Evolutionary conservation across 2,113 vertebrate species (phyloP), one percentile per base, ranked within the genome.

Genomic region (Benitochromis conjunctus): DNA sequence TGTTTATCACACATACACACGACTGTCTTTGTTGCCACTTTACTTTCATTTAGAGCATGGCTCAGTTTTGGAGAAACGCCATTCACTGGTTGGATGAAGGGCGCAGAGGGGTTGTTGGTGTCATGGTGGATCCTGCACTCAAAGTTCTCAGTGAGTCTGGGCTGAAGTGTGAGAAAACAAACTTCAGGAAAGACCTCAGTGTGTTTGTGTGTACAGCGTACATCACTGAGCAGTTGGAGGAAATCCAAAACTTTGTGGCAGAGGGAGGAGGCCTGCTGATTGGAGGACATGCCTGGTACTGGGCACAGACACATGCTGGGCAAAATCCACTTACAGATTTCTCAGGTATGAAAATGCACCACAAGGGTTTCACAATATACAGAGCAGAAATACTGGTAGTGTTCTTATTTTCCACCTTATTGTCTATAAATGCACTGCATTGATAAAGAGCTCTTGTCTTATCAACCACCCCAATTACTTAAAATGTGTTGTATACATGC

Each of bases 241-340:
- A 94, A 36, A 94, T 97, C 16, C 93, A 91, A 38, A 79, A 96
- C 9, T 97, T 97, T 90, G 97, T 97, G 34, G 96, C 96, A 1
- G 97, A 97, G 88, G 97, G 97, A 3, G 96, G 97, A 11, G 97
- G 97, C 4, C 93, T 98, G 82, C 90, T 98, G 71, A 96, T 97
- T 1, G 97, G 96, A 16, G 97, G 97, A 3, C 97, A 97, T 9
- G 93, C 96, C 89, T 97, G 97, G 97, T 91, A 86, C 71, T 98
- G 97, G 97, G 94, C 96, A 6, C 94, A 95, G 11, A 79, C 86
- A 11, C 87, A 97, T 60, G 41, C 1, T 0, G 87, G 89, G 7
- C 5, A n/a, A 74, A 96, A 94, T 3, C 18, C 48, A 1, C 12
- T 98, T 34, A 96, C 95, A 3, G 86, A 91, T 0, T 97, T 96